A percentile compares a stretch with the other conserved stretches of the same genome.
Evolutionary conservation across 2,113 vertebrate genomes (phyloP).

Genomic region (Picathartes gymnocephalus): DNA sequence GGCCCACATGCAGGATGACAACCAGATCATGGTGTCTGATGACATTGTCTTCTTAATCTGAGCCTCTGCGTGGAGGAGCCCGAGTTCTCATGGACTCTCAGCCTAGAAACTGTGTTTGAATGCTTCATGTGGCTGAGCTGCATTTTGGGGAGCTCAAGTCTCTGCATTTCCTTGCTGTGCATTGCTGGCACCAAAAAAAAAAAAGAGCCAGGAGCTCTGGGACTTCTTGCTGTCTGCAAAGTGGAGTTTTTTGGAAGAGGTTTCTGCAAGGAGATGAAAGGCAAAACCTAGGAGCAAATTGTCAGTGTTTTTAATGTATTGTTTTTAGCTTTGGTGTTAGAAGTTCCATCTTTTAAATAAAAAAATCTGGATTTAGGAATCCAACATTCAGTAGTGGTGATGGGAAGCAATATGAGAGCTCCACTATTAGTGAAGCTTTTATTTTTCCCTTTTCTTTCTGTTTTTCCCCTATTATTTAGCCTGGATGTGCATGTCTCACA

Average conservation of each 20-base stretch:
- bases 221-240: not conserved
- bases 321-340: not conserved
- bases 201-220: not conserved
- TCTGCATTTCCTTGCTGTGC: not conserved
- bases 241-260: not conserved
- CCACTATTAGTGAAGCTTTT: not conserved
- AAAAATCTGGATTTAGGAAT: not conserved
- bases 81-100: fast-evolving
- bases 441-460: fast-evolving
- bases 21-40: slow-evolving; percentile 96
- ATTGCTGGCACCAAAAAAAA: not conserved
- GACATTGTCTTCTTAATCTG: slow-evolving; percentile 96
- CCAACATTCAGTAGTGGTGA: not conserved
- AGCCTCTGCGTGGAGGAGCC: not conserved
- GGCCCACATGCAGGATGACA: slow-evolving; percentile 91
- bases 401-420: not conserved
- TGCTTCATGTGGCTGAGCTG: not conserved
- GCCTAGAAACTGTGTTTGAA: not conserved
- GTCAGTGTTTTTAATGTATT: not conserved
- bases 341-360: not conserved
- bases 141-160: not conserved
- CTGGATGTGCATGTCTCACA: not conserved
- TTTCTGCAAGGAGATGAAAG: not conserved
- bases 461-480: fast-evolving
- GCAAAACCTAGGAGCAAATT: not conserved